Percentiles rank a stretch among this genome's conserved stretches.
phyloP scores from a whole-genome alignment of 2,888 invertebrate species.

The Entomobrya proxima region DNA sequence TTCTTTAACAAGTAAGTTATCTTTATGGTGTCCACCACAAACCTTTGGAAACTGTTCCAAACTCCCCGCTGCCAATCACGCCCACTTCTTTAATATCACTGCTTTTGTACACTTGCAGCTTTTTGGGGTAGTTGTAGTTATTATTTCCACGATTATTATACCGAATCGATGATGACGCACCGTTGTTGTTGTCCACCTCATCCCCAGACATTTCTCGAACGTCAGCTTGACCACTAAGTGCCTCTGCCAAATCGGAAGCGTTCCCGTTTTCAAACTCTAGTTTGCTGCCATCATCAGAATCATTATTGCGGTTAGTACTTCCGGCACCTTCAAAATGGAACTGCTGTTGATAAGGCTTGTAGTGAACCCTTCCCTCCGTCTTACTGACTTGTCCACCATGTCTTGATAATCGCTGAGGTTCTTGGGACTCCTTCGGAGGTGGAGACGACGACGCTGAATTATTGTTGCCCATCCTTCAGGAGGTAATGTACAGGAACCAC shows the following conservation, averaged over 20 bases:
- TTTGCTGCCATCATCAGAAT: background rate
- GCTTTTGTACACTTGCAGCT: constrained; percentile 20
- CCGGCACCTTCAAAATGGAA: too few species aligned
- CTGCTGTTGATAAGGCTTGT: too few species aligned
- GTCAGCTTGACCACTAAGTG: background rate
- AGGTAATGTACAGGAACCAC: background rate
- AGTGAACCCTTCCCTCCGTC: too few species aligned
- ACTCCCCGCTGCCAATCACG: constrained; percentile 47
- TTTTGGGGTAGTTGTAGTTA: background rate
- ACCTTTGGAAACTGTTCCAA: constrained; percentile 50
- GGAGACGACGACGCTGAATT: background rate
- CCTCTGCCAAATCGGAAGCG: background rate
- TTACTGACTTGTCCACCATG: too few species aligned
- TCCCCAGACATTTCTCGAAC: background rate
- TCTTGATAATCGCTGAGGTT: background rate
- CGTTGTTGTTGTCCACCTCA: background rate
- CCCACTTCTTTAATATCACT: background rate
- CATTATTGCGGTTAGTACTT: background rate
- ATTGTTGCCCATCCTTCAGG: background rate
- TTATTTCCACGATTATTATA: too few species aligned
- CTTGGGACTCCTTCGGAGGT: background rate
- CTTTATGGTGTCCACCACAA: too few species aligned
- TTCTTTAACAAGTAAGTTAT: background rate
- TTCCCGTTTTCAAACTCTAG: constrained; percentile 1
- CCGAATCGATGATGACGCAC: background rate